Conservation (phyloP, 2,797 vertebrate species). For the Macropus fuliginosus region DNA sequence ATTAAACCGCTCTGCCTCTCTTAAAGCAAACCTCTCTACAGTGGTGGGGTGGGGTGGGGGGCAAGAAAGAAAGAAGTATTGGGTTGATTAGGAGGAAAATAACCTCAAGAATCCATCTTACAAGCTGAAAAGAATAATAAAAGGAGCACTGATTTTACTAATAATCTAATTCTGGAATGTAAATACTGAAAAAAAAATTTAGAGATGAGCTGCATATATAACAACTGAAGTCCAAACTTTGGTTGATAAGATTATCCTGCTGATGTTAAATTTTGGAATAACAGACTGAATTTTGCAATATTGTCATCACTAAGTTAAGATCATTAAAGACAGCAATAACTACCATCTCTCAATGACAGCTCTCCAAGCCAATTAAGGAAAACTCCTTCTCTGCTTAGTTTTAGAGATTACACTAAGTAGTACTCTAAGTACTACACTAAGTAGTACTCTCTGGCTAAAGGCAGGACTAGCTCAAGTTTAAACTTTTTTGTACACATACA, state of each 20-base stretch:
- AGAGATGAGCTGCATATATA: background rate
- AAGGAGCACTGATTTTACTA: background rate
- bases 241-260: background rate
- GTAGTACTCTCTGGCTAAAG: rapidly evolving
- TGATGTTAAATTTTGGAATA: conserved; percentile 3
- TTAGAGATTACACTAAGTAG: background rate
- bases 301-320: background rate
- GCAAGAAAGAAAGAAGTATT: background rate
- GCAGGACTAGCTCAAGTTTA: background rate
- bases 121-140: background rate
- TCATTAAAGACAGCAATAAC: background rate
- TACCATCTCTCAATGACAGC: background rate
- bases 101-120: background rate
- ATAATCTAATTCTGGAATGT: background rate
- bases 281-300: background rate
- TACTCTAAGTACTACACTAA: rapidly evolving
- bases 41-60: background rate
- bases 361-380: background rate
- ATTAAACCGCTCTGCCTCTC: background rate
- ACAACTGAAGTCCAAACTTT: background rate
- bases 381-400: background rate
- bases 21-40: background rate
- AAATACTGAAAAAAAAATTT: background rate
- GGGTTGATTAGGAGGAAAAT: background rate
- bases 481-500: background rate